These are phyloP conservation scores for Erpetoichthys calabaricus DNA, from an alignment of 2,797 vertebrate species.

Conservation along the genomic window DNA sequence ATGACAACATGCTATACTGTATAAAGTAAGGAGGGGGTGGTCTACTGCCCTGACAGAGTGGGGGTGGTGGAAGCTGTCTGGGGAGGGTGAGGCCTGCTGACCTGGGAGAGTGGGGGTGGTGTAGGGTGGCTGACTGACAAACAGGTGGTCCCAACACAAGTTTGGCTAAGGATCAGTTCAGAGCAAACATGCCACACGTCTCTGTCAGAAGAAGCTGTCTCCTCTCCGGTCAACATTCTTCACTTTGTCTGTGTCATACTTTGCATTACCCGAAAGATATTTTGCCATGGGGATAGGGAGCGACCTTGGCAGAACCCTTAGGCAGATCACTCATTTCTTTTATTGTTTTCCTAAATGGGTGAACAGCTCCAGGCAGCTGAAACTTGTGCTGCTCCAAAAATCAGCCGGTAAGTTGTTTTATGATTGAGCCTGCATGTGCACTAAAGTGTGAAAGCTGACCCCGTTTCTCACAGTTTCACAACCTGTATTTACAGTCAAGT, in stretches of 20 bases:
- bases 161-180: constrained; percentile 2
- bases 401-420: constrained; percentile 38
- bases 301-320: constrained; percentile 33
- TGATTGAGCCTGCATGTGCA: too few species aligned
- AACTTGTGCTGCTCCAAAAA: constrained; percentile 41
- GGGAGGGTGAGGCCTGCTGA: background rate
- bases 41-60: too few species aligned
- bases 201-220: constrained; percentile 1
- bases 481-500: too few species aligned
- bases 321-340: constrained; percentile 39
- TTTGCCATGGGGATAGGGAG: constrained; percentile 38
- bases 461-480: too few species aligned
- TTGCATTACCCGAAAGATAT: background rate
- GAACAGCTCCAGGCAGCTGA: constrained; percentile 33
- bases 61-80: background rate
- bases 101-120: constrained; percentile 2
- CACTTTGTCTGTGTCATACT: background rate
- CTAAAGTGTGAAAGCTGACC: too few species aligned
- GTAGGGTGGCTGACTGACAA: background rate
- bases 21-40: too few species aligned
- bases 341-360: constrained; percentile 37
- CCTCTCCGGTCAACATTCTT: background rate
- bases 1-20: too few species aligned
- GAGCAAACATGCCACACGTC: constrained; percentile 7
- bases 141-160: constrained; percentile 1